Percentiles rank a stretch among this genome's conserved stretches.
Evolutionary conservation across 2,797 vertebrate species (phyloP).

Genomic region (Phaenicophaeus curvirostris): DNA sequence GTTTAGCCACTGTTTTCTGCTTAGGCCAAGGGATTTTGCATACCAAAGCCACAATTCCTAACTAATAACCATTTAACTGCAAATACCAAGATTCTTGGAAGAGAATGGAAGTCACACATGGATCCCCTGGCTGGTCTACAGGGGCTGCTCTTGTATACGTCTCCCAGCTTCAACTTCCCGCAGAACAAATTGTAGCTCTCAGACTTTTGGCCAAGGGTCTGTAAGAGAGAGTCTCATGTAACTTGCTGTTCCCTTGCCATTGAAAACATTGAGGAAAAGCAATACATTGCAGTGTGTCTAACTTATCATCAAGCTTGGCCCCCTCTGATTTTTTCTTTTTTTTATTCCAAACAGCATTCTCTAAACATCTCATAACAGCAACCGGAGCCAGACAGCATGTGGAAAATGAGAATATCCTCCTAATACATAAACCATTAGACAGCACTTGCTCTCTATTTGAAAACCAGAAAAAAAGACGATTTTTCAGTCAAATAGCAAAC

Average conservation of each 20-base stretch:
- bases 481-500: slow-evolving; percentile 1
- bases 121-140: not conserved
- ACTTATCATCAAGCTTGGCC: slow-evolving; percentile 1
- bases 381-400: not conserved
- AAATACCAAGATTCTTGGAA: not conserved
- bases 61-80: not conserved
- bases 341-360: not conserved
- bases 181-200: slow-evolving; percentile 5
- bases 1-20: not conserved
- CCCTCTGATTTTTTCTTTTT: not conserved
- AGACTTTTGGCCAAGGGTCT: not conserved
- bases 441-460: not conserved
- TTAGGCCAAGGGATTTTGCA: not conserved
- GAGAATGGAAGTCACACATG: not conserved
- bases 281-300: not conserved
- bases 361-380: not conserved
- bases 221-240: not conserved
- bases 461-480: slow-evolving; percentile 4
- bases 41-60: not conserved
- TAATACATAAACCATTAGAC: slow-evolving; percentile 14
- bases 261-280: slow-evolving; percentile 1
- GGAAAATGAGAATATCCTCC: slow-evolving; percentile 39
- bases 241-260: not conserved
- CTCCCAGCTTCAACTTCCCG: not conserved
- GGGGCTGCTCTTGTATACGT: not conserved